Percentiles rank a stretch among this genome's conserved stretches.
These are phyloP conservation scores for Brachionus plicatilis DNA, from an alignment of 1,140 invertebrate genomes.

Conservation along the genomic window DNA sequence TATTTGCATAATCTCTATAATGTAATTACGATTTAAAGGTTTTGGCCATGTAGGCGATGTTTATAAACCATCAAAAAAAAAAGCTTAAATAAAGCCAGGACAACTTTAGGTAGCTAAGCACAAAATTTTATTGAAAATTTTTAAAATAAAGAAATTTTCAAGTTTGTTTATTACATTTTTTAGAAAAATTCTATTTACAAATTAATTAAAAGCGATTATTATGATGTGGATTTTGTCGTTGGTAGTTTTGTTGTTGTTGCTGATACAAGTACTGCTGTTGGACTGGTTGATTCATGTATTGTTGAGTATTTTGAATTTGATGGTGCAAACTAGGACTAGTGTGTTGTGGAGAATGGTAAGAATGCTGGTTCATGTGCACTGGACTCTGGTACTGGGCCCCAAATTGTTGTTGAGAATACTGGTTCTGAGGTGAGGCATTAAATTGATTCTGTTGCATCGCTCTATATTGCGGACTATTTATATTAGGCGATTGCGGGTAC, in stretches of 20 bases:
- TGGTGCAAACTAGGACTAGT: neutral
- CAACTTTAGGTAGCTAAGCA: neutral
- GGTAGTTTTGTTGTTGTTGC: conserved; percentile 8
- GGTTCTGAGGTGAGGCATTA: neutral
- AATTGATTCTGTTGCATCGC: neutral
- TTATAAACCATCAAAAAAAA: neutral
- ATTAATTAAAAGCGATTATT: neutral
- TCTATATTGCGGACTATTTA: neutral
- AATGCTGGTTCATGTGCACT: neutral
- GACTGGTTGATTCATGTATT: neutral
- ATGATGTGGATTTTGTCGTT: conserved; percentile 1
- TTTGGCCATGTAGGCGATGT: neutral
- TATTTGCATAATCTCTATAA: neutral
- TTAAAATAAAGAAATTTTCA: neutral
- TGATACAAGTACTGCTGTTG: neutral
- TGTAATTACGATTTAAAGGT: neutral
- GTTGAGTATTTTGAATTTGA: neutral
- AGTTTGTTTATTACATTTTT: neutral
- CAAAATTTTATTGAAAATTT: neutral
- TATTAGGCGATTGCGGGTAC: neutral
- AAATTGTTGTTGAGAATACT: neutral
- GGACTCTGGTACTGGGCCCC: neutral
- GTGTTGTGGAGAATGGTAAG: neutral
- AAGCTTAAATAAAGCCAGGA: neutral
- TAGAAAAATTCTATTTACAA: neutral